phyloP scores from a whole-genome alignment of 2,113 vertebrate species.

The Cygnus atratus region DNA sequence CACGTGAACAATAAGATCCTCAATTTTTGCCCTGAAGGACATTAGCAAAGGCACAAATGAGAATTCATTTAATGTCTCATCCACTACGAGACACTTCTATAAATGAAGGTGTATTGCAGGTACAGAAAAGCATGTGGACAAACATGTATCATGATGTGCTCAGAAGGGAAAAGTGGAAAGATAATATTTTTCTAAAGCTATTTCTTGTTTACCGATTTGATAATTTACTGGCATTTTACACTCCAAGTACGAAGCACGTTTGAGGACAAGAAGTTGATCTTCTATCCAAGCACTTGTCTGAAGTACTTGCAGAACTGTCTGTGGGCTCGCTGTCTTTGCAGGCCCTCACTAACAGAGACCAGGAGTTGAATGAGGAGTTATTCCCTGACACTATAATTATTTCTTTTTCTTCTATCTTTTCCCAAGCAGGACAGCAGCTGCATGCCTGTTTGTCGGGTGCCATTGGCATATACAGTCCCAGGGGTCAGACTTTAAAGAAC shows the following conservation, averaged over 20 bases:
- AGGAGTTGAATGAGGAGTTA: neutral
- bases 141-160: neutral
- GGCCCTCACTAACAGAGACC: neutral
- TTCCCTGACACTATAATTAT: neutral
- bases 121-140: neutral
- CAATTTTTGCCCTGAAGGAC: neutral
- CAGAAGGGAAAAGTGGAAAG: neutral
- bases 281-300: neutral
- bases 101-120: neutral
- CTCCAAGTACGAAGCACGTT: neutral
- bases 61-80: neutral
- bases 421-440: neutral
- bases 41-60: neutral
- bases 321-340: neutral
- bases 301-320: neutral
- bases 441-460: neutral
- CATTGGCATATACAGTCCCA: too few relatives aligned
- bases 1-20: neutral
- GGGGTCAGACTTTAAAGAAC: too few relatives aligned
- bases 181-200: neutral
- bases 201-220: neutral
- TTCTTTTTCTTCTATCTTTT: neutral
- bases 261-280: neutral
- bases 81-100: neutral
- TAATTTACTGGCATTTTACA: neutral